Base-by-base conservation (phyloP, 2,797 vertebrate species). In the Xenopus petersii region DNA sequence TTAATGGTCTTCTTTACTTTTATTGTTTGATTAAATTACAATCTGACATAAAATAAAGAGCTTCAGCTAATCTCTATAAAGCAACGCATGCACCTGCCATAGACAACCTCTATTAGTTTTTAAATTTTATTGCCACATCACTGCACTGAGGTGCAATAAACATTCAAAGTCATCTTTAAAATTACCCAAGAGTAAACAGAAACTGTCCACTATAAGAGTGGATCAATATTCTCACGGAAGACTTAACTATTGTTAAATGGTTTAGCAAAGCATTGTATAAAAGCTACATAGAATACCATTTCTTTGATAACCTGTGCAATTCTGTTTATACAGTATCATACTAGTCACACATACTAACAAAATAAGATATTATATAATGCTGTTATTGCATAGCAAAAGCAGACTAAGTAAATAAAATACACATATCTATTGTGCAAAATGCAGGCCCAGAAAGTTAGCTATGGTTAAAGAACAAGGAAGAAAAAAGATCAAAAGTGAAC, bases 311-410 rank as follows among this genome's bases (percentile, higher is more conserved):
- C 91, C 88, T 94, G 90, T 94, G 89, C 88, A 91, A 85, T 93
- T 91, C 92, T 87, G 86, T 91, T 90, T 91, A 87, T 88, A 92
- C 89, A 94, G 87, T 93, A 91, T 86, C 87, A 82, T 90, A 86
- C 82, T 89, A 88, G 85, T 86, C 86, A 88, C 88, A 91, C 84
- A 81, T 86, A 91, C 89, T 89, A 90, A 88, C 78, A 83, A 88
- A 92, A 88, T 89, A 86, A 93, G 89, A 93, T 86, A 91, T 93
- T 91, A 89, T 92, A 93, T 84, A 91, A 92, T 93, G 94, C 94
- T 91, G 85, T 96, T 91, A 89, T 97, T 97, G 95, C 94, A 95
- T 97, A 97, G 97, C 96, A 96, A 92, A 98, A 95, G 95, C 95
- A 90, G 89, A 96, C 94, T 95, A 96, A 84, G 81, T 90, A 95